phyloP scores from a whole-genome alignment of 2,888 invertebrate species.

The Clepsis dumicolana region DNA sequence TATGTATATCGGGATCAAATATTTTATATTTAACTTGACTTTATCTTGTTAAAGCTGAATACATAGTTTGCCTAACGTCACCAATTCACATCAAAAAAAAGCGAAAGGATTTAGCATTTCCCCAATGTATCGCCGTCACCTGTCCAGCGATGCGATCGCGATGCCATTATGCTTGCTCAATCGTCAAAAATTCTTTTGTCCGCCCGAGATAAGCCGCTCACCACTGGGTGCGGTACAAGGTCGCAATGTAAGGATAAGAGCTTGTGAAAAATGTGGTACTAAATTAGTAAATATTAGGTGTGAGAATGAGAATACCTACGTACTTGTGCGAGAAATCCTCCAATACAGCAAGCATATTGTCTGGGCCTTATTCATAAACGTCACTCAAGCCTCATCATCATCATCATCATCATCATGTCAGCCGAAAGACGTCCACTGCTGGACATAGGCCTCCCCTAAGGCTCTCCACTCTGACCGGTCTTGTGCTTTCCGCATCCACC shows the following conservation, averaged over 20 bases:
- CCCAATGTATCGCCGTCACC: conserved; percentile 73
- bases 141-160: conserved; percentile 72
- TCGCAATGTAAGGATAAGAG: conserved; percentile 23
- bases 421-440: no score
- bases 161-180: conserved; percentile 78
- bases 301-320: no score
- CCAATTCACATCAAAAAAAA: conserved; percentile 43
- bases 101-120: conserved; percentile 45
- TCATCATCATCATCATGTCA: no score
- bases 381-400: no score
- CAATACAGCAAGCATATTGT: no score
- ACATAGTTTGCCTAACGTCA: conserved; percentile 1
- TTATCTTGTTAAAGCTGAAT: not conserved
- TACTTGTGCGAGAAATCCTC: no score
- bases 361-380: no score
- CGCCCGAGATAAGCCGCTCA: conserved; percentile 65
- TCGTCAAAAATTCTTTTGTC: conserved; percentile 81
- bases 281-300: not conserved
- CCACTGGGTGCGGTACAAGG: conserved; percentile 50
- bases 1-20: not conserved
- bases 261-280: conserved; percentile 5
- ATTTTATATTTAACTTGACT: not conserved
- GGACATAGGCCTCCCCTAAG: no score
- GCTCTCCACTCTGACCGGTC: no score
- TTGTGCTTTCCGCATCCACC: no score